phyloP scores from a whole-genome alignment of 2,113 vertebrate genomes.

The Coracopsis vasa region DNA sequence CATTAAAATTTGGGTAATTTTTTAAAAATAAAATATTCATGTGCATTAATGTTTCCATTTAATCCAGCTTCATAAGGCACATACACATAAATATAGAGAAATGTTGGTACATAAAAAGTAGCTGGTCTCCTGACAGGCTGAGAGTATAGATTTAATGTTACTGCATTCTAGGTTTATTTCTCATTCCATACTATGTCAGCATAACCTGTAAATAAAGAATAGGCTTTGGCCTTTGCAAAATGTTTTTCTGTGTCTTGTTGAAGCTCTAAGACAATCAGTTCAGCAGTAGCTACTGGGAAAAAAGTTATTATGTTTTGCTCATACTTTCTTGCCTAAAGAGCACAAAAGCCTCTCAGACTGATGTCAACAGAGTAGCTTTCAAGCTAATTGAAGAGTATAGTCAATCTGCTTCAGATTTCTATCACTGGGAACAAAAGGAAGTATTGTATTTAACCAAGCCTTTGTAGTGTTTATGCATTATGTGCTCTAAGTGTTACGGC shows the following conservation, averaged over 20 bases:
- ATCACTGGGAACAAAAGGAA: neutral
- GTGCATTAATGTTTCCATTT: neutral
- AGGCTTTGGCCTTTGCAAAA: neutral
- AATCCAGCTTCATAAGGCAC: neutral
- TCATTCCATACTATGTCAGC: neutral
- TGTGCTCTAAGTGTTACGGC: neutral
- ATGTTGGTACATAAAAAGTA: neutral
- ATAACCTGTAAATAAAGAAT: neutral
- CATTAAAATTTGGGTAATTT: neutral
- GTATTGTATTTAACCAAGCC: neutral
- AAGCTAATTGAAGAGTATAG: conserved; percentile 37
- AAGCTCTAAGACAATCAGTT: neutral
- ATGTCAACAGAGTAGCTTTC: conserved; percentile 20
- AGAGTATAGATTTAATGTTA: neutral
- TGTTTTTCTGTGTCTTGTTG: neutral
- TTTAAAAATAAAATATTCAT: neutral
- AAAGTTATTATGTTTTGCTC: neutral
- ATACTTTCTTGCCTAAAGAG: conserved; percentile 13
- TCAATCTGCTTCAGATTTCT: neutral
- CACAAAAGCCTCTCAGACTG: neutral
- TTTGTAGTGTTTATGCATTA: neutral
- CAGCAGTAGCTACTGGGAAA: neutral
- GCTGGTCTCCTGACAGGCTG: neutral
- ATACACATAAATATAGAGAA: neutral
- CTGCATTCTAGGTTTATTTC: neutral